These are phyloP conservation scores for Myathropa florea DNA, from an alignment of 2,888 invertebrate species.

Conservation along the genomic window DNA sequence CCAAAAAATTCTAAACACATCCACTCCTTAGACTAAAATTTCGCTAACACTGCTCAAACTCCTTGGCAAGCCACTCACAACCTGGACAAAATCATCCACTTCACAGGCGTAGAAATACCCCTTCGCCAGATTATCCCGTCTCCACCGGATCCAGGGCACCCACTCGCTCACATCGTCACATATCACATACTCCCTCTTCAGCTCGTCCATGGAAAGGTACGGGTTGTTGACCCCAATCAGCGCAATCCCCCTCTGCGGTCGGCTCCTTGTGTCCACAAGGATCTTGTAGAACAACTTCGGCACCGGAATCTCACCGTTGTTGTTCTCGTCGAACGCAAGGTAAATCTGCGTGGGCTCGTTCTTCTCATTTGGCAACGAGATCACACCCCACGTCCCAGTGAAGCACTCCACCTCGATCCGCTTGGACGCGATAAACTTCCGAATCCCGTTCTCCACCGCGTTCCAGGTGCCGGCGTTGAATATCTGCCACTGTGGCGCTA, in stretches of 20 bases:
- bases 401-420: slow-evolving; percentile 80
- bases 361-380: slow-evolving; percentile 81
- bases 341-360: slow-evolving; percentile 77
- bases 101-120: slow-evolving; percentile 77
- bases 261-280: slow-evolving; percentile 80
- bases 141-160: slow-evolving; percentile 76
- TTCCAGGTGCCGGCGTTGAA: slow-evolving; percentile 84
- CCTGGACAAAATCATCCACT: slow-evolving; percentile 74
- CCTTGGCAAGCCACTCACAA: slow-evolving; percentile 74
- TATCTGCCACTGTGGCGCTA: slow-evolving; percentile 83
- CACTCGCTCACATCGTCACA: slow-evolving; percentile 75
- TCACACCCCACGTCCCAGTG: slow-evolving; percentile 83
- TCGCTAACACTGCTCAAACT: slow-evolving; percentile 26
- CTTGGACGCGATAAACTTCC: slow-evolving; percentile 79
- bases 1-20: background rate
- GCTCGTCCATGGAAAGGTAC: slow-evolving; percentile 74
- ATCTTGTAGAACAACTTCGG: slow-evolving; percentile 83
- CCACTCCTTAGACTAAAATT: slow-evolving; percentile 16
- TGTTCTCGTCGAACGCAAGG: slow-evolving; percentile 76
- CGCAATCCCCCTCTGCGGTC: slow-evolving; percentile 80
- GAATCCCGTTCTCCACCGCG: slow-evolving; percentile 81
- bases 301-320: slow-evolving; percentile 80
- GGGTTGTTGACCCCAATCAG: slow-evolving; percentile 82
- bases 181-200: slow-evolving; percentile 74
- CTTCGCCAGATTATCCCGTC: slow-evolving; percentile 72